These are phyloP conservation scores for Ophioderma brevispina DNA, from an alignment of 35 echinoderm and acorn worm genomes.

Conservation along the genomic window DNA sequence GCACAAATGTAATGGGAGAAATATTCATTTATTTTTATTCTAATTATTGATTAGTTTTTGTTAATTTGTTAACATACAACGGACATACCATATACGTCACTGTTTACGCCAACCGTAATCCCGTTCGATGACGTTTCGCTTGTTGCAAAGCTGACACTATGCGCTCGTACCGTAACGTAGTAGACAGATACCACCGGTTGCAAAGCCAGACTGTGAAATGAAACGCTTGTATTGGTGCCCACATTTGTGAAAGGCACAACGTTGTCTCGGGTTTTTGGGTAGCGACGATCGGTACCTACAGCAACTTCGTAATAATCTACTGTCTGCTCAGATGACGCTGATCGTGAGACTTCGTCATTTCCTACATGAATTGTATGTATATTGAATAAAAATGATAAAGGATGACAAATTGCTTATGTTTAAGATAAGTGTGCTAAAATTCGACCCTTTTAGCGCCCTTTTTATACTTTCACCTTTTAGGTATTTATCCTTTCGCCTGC, in stretches of 20 bases:
- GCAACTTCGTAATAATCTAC: conserved; percentile 46
- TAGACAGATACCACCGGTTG: not conserved
- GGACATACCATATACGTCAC: conserved; percentile 25
- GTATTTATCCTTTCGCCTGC: too few species aligned
- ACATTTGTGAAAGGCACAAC: conserved; percentile 47
- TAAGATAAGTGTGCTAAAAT: too few species aligned
- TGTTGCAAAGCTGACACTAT: conserved; percentile 13
- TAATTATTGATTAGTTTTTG: too few species aligned
- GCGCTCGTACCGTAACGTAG: too few species aligned
- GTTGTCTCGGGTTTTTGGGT: conserved; percentile 51
- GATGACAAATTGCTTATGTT: too few species aligned
- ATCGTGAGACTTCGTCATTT: not conserved
- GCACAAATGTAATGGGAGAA: too few species aligned
- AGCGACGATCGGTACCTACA: conserved; percentile 46
- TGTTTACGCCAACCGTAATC: conserved; percentile 23
- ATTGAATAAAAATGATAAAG: too few species aligned
- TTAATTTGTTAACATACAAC: too few species aligned
- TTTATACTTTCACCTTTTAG: too few species aligned
- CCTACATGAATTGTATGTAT: not conserved
- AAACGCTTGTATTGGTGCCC: conserved; percentile 21
- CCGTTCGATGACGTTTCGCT: conserved; percentile 50
- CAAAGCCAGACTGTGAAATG: conserved; percentile 16
- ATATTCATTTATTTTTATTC: too few species aligned
- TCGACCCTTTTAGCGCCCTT: too few species aligned
- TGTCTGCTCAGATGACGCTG: not conserved